Base-by-base conservation (phyloP, 2,888 invertebrate genomes). In the Metacarcinus magister region DNA sequence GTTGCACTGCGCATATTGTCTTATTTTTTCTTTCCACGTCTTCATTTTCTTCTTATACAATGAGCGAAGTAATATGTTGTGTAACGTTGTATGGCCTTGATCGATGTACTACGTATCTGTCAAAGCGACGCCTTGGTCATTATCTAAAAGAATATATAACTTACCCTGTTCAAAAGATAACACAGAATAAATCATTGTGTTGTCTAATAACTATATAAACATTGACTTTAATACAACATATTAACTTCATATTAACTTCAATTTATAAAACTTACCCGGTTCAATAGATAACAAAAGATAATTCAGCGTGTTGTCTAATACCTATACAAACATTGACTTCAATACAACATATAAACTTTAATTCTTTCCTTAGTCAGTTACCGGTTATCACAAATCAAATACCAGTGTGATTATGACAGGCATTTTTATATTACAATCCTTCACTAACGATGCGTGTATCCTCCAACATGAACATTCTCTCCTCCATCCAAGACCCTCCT, bases 361-460 rank as follows among this genome's bases (percentile, higher is more conserved):
- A 10, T 28, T 2, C 28, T 5, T 75, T 8, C n/a, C 28, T 75
- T 10, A 75, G 28, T n/a, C 75, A 75, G 28, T 75, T 28, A n/a
- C n/a, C 19, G 32, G 87, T 87, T 87, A 32, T 39, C 87, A 16
- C 39, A 32, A n/a, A 13, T 39, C 16, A 16, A 39, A 87, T 87
- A 16, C 10, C 8, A 16, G 39, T 87, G 87, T 87, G 87, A 39
- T 16, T 39, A 87, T 39, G 87, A 3, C 39, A 39, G 87, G 87
- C 19, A 39, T 87, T 39, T 32, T 87, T n/a, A 87, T 39, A 39
- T 39, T 87, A 39, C 39, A 13, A 39, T 13, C 87, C 39, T 87
- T 87, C 32, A 87, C 87, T 39, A 87, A 32, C 39, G 39, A 87
- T 39, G 87, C 87, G 87, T 87, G 39, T 87, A 39, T 87, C 39